Percentiles rank a stretch among this genome's conserved stretches.
phyloP scores from a whole-genome alignment of 2,888 invertebrate genomes.

The Coronaproctus castanopsis region DNA sequence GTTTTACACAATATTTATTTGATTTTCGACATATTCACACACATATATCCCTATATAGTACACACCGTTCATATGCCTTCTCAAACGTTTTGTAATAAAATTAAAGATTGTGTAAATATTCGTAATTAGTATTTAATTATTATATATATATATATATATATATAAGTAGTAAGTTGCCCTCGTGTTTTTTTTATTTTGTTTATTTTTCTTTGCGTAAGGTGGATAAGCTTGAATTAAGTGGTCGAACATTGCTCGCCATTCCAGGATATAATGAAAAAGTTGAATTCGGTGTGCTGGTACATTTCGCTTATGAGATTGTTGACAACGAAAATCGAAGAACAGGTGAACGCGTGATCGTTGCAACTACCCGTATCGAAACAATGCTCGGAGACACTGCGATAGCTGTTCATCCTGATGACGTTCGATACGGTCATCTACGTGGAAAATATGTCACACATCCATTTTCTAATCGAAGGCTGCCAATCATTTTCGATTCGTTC shows the following conservation, averaged over 20 bases:
- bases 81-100: no score
- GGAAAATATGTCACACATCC: conserved; percentile 76
- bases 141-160: conserved; percentile 2
- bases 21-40: no score
- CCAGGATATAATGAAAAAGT: conserved; percentile 80
- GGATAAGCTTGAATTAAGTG: conserved; percentile 75
- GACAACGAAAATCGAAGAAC: conserved; percentile 27
- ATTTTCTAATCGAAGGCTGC: conserved; percentile 58
- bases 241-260: conserved; percentile 64
- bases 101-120: no score
- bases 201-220: conserved; percentile 32
- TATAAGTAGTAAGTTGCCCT: neutral
- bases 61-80: no score
- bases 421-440: conserved; percentile 58
- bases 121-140: no score
- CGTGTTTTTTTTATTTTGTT: conserved; percentile 6
- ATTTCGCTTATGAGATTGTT: conserved; percentile 74
- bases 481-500: conserved; percentile 77
- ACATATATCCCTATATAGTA: no score
- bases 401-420: conserved; percentile 88
- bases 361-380: conserved; percentile 95
- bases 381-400: conserved; percentile 95
- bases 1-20: no score
- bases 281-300: conserved; percentile 79
- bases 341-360: conserved; percentile 65